phyloP scores from a whole-genome alignment of 2,888 invertebrate species.

The Sceliomorpha sp. region DNA sequence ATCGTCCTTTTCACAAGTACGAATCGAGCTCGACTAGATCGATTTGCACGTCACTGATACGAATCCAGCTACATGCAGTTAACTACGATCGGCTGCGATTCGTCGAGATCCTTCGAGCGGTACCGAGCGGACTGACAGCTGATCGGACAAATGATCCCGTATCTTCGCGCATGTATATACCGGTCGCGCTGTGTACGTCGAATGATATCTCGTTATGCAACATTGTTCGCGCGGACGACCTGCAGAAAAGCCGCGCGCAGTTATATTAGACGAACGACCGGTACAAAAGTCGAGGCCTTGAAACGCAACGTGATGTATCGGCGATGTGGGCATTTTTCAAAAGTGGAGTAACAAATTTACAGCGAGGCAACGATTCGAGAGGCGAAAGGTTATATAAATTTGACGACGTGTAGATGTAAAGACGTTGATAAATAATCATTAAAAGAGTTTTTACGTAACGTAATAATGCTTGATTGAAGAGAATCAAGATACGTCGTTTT shows the following conservation, averaged over 20 bases:
- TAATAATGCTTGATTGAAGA: no score
- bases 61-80: constrained; percentile 60
- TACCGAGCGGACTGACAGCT: constrained; percentile 59
- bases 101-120: constrained; percentile 45
- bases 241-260: constrained; percentile 27
- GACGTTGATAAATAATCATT: no score
- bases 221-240: constrained; percentile 30
- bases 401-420: no score
- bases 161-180: constrained; percentile 51
- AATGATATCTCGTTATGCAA: constrained; percentile 50
- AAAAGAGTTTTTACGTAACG: no score
- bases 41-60: constrained; percentile 68
- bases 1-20: constrained; percentile 50
- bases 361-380: constrained; percentile 22
- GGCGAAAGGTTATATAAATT: no score
- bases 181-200: constrained; percentile 28
- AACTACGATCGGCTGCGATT: constrained; percentile 55
- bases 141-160: constrained; percentile 66
- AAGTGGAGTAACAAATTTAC: constrained; percentile 10
- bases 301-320: constrained; percentile 18
- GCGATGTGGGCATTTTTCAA: not conserved
- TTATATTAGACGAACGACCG: constrained; percentile 26
- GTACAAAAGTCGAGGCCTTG: constrained; percentile 32
- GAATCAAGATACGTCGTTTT: no score
- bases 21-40: constrained; percentile 62